Evolutionary conservation across 2,888 invertebrate genomes (phyloP).

Genomic region (Melipona bicolor): DNA sequence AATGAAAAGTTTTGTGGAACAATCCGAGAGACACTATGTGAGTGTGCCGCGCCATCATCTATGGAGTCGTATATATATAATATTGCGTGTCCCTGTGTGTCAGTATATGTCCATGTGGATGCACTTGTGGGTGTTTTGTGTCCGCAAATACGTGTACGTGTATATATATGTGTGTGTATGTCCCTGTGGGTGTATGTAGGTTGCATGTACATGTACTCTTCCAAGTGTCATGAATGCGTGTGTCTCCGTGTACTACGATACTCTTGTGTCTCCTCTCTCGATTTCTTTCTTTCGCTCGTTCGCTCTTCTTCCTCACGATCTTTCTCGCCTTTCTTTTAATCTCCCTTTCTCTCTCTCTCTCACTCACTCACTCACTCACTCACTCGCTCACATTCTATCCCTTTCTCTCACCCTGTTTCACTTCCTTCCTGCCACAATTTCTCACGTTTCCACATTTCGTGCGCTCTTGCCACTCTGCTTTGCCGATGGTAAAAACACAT

Average conservation of each 20-base stretch:
- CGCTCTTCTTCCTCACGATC: slow-evolving; percentile 48
- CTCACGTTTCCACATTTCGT: neutral
- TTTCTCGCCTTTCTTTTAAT: slow-evolving; percentile 46
- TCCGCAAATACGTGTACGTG: slow-evolving; percentile 66
- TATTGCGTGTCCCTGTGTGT: slow-evolving; percentile 80
- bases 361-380: slow-evolving; percentile 31
- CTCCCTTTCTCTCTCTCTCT: slow-evolving; percentile 30
- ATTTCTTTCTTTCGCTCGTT: slow-evolving; percentile 65
- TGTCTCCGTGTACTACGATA: slow-evolving; percentile 77
- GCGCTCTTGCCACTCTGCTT: neutral
- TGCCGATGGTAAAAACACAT: slow-evolving; percentile 17
- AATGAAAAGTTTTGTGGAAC: slow-evolving; percentile 85
- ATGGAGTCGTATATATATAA: slow-evolving; percentile 84
- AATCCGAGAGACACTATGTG: slow-evolving; percentile 85
- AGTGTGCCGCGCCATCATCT: slow-evolving; percentile 85
- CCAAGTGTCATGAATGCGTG: slow-evolving; percentile 58
- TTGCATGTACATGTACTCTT: slow-evolving; percentile 48
- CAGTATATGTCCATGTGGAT: slow-evolving; percentile 71
- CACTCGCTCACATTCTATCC: slow-evolving; percentile 21
- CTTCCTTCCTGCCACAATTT: slow-evolving; percentile 33
- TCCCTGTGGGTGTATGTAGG: slow-evolving; percentile 65
- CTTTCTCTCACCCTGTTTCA: slow-evolving; percentile 2
- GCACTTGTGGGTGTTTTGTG: slow-evolving; percentile 73
- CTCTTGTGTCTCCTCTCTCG: slow-evolving; percentile 79
- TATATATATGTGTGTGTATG: slow-evolving; percentile 56